Conservation (phyloP, 2,888 invertebrate species). For the Stenchaetothrips biformis region DNA sequence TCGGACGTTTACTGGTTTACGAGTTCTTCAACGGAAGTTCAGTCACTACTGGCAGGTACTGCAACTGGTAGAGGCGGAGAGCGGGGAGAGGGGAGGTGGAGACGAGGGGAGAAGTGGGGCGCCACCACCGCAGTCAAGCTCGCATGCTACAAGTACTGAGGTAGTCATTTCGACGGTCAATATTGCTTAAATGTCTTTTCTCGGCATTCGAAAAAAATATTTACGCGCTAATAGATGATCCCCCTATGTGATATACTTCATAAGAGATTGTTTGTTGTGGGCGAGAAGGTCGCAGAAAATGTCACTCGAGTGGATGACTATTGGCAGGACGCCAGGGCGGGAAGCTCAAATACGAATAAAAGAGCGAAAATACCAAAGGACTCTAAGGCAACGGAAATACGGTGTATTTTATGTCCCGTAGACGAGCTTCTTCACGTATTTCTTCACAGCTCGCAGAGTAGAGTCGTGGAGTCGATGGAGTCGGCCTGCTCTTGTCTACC, state of each 20-base stretch:
- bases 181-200: neutral
- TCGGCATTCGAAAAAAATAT: neutral
- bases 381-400: too few relatives aligned
- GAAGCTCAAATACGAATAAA: neutral
- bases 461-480: neutral
- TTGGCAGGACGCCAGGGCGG: neutral
- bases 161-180: neutral
- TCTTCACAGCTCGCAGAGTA: neutral
- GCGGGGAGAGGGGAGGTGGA: neutral
- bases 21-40: conserved; percentile 15
- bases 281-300: neutral
- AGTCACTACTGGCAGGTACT: conserved; percentile 24
- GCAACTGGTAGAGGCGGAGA: neutral
- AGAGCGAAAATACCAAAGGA: neutral
- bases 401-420: neutral
- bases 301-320: neutral
- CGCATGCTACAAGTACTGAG: conserved; percentile 11
- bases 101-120: neutral
- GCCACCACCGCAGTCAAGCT: conserved; percentile 1
- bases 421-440: neutral
- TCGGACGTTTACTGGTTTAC: conserved; percentile 2
- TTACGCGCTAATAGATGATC: neutral
- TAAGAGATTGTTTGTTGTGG: neutral
- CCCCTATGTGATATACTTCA: neutral
- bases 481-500: too few relatives aligned